Percentiles rank a stretch among this genome's conserved stretches.
Evolutionary conservation across 2,113 vertebrate genomes (phyloP).

Genomic region (Coreoperca whiteheadi): DNA sequence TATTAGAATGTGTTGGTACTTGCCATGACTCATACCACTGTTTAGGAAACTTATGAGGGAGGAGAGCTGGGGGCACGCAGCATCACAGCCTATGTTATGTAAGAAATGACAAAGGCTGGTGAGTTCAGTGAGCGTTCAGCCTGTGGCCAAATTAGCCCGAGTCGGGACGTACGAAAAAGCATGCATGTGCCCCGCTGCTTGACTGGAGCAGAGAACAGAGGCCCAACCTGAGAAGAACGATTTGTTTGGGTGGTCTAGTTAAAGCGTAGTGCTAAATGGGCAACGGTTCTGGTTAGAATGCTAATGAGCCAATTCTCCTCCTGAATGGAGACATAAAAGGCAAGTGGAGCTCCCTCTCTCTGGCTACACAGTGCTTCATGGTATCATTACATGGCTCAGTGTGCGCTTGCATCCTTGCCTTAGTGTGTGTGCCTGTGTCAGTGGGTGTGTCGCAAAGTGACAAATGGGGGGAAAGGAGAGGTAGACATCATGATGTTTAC

Average conservation of each 20-base stretch:
- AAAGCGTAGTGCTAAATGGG: slow-evolving; percentile 75
- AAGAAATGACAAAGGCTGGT: slow-evolving; percentile 53
- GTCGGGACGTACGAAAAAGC: slow-evolving; percentile 38
- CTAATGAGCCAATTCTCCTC: slow-evolving; percentile 76
- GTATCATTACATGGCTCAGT: slow-evolving; percentile 64
- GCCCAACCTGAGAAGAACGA: slow-evolving; percentile 55
- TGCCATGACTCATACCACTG: slow-evolving; percentile 50
- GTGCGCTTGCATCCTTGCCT: slow-evolving; percentile 33
- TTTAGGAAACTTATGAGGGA: slow-evolving; percentile 49
- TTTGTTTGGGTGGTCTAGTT: slow-evolving; percentile 82
- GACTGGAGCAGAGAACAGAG: slow-evolving; percentile 42
- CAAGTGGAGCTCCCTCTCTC: slow-evolving; percentile 53
- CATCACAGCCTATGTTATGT: slow-evolving; percentile 38
- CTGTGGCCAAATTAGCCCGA: slow-evolving; percentile 62
- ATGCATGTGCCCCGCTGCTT: slow-evolving; percentile 53
- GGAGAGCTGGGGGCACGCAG: slow-evolving; percentile 19
- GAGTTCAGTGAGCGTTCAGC: slow-evolving; percentile 53
- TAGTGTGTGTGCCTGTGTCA: not conserved
- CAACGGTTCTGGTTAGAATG: slow-evolving; percentile 75
- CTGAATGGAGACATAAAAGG: slow-evolving; percentile 81
- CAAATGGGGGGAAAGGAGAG: slow-evolving; percentile 26
- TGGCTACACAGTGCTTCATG: slow-evolving; percentile 60
- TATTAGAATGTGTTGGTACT: slow-evolving; percentile 49
- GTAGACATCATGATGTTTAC: slow-evolving; percentile 75
- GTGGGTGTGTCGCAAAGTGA: slow-evolving; percentile 18